Percentiles rank a stretch among this genome's conserved stretches.
phyloP scores from a whole-genome alignment of 2,797 vertebrate species.

The Enteromius unitaeniatus region DNA sequence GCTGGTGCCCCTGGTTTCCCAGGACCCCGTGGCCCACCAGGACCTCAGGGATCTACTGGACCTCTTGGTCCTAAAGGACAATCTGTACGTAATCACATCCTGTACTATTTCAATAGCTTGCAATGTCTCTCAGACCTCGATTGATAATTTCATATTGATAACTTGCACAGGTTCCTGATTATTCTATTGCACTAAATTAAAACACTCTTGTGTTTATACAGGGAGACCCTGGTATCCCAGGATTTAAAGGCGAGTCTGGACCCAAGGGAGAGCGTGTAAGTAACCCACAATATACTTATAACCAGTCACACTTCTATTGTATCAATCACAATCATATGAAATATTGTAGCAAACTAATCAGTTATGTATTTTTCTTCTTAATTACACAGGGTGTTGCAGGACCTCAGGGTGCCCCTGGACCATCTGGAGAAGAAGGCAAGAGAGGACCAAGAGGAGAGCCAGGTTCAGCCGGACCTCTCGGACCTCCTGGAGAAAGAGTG shows the following conservation, averaged over 20 bases:
- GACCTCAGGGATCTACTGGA: slow-evolving; percentile 95
- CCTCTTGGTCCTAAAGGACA: slow-evolving; percentile 95
- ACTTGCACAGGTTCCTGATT: neutral
- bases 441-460: slow-evolving; percentile 95
- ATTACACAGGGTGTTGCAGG: slow-evolving; percentile 85
- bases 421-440: slow-evolving; percentile 94
- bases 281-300: slow-evolving; percentile 51
- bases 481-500: slow-evolving; percentile 95
- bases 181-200: neutral
- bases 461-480: slow-evolving; percentile 88
- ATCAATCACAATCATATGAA: neutral
- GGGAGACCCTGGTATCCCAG: slow-evolving; percentile 93
- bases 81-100: slow-evolving; percentile 79
- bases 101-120: neutral
- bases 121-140: neutral
- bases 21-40: slow-evolving; percentile 93
- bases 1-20: slow-evolving; percentile 97
- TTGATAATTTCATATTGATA: neutral
- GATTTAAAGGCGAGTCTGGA: slow-evolving; percentile 94
- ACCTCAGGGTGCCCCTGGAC: slow-evolving; percentile 89
- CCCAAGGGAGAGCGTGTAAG: slow-evolving; percentile 95
- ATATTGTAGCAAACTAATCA: slow-evolving; percentile 27
- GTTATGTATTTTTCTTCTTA: slow-evolving; percentile 30
- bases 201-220: slow-evolving; percentile 63
- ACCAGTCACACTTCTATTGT: neutral